These are phyloP conservation scores for Ptychochromis oligacanthus DNA, from an alignment of 2,113 vertebrate species.

Conservation along the genomic window DNA sequence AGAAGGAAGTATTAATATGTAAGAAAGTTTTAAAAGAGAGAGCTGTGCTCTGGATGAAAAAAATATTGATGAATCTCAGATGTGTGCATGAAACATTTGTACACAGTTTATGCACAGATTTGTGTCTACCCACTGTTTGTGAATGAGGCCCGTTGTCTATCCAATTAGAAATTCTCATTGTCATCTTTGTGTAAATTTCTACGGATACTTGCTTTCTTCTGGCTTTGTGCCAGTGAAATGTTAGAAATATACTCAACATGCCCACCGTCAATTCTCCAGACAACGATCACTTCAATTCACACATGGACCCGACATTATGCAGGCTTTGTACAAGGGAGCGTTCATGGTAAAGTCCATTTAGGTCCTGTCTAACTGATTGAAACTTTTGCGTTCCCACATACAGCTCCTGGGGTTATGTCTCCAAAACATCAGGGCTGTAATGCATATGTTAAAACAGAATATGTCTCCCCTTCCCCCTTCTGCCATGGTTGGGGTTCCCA, in stretches of 20 bases:
- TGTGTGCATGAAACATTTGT: no score
- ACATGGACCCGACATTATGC: background rate
- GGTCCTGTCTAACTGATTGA: background rate
- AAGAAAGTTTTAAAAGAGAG: no score
- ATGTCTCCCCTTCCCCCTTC: background rate
- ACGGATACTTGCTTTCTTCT: background rate
- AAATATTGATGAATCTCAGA: no score
- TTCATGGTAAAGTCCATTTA: background rate
- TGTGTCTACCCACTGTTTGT: background rate
- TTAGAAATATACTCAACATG: background rate
- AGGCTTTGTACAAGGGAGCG: background rate
- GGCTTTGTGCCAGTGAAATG: background rate
- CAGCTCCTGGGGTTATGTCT: background rate
- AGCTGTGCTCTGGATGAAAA: no score
- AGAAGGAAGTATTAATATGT: background rate
- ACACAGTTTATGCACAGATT: background rate
- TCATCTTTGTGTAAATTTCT: no score
- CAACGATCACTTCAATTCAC: background rate
- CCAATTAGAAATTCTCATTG: background rate
- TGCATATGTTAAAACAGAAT: background rate
- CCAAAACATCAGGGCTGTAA: background rate
- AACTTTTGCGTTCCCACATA: background rate
- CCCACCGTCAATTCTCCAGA: background rate
- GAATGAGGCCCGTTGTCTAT: background rate
- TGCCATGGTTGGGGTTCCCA: constrained; percentile 18